Evolutionary conservation across 37 sponge, comb jelly and placozoan genomes (phyloP), one percentile per base, ranked within the genome.

Genomic region (Chondrosia reniformis): DNA sequence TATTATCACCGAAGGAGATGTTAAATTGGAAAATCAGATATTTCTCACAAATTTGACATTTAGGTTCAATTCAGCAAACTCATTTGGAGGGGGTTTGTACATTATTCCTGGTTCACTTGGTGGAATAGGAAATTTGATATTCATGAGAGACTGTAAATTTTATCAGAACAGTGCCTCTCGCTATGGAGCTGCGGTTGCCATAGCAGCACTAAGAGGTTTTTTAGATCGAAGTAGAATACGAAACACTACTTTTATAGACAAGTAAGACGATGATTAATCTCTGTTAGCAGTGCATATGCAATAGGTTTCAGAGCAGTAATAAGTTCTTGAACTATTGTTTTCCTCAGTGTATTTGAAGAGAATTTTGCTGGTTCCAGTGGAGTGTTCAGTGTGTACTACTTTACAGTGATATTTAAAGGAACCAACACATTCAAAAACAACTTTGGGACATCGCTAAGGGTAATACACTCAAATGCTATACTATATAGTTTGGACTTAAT

Each of bases 31-130:
- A 42, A 63, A 67, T 22, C 30, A 13, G n/a, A 9, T 37, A 3
- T 22, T 1, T 21, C 19, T 80, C 30, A 10, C 9, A 2, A 46
- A 80, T 44, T 38, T 25, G 10, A 49, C 46, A 3, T 45, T 80
- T 13, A 9, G 31, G 19, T 0, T 4, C 2, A 80, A 80, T 33
- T 1, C 22, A 10, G 69, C 46, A 25, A 33, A 43, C 31, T n/a
- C n/a, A n/a, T 45, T 46, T 80, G 80, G 80, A 43, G 80, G 80
- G 2, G 80, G 69, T 7, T 6, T 80, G 31, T 80, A 80, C 69
- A 43, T 80, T 33, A 33, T 64, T 30, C 66, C 66, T 32, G 80
- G 80, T 32, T 22, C 12, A 34, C 2, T n/a, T 40, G 72, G 72
- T 13, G 72, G 72, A 3, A 24, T n/a, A 24, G 39, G 41, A 41